These are phyloP conservation scores for Octodon degus DNA, from an alignment of 2,113 vertebrate species.

Conservation along the genomic window DNA sequence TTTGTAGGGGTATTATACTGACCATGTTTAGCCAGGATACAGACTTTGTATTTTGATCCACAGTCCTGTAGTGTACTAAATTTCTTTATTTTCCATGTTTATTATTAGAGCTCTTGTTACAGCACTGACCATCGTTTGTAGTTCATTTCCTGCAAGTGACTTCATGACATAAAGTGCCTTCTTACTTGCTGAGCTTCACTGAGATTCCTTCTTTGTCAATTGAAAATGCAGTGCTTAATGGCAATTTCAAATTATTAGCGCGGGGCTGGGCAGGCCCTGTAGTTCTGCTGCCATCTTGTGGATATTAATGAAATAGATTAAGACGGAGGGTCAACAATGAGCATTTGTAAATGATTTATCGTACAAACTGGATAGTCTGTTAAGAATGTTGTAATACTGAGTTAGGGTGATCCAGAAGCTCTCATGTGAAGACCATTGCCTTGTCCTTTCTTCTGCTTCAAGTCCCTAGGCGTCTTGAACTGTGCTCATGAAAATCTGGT, in stretches of 20 bases:
- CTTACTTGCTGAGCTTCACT: not conserved
- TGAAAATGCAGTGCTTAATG: not conserved
- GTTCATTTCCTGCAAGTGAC: not conserved
- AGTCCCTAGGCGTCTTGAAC: not conserved
- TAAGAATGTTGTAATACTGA: not conserved
- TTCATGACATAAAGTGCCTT: not conserved
- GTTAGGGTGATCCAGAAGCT: not conserved
- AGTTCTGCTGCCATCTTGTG: constrained; percentile 85
- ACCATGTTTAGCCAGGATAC: not conserved
- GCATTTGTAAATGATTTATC: not conserved
- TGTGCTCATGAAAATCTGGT: not conserved
- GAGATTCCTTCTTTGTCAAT: not conserved
- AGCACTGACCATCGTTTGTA: not conserved
- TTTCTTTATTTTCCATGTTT: not conserved
- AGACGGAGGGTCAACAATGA: accelerated
- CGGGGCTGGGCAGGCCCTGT: not conserved
- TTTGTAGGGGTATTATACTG: not conserved
- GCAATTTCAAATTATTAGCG: not conserved
- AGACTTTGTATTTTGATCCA: not conserved
- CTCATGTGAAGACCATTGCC: not conserved
- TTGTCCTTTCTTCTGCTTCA: not conserved
- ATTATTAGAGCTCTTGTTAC: not conserved
- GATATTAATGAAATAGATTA: not conserved
- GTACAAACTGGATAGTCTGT: not conserved
- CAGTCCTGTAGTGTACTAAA: accelerated